Base-by-base conservation (phyloP, 2,888 invertebrate genomes). In the Mesoligia furuncula region DNA sequence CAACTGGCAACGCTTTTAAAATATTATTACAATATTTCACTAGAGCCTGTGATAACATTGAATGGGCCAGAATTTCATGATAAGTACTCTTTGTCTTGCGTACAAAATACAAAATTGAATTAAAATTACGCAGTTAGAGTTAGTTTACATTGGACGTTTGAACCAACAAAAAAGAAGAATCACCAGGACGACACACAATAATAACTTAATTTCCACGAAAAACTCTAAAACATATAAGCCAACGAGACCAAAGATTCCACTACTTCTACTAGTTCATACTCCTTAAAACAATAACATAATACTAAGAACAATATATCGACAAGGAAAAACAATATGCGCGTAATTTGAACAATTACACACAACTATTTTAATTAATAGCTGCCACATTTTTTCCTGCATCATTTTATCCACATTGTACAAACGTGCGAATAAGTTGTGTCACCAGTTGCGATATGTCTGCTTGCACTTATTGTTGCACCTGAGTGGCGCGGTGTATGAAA, bases 271-370 rank as follows among this genome's bases (percentile, higher is more conserved):
- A 11, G 11, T 42, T 42, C 17, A 9, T 48, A 61, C 59, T 39
- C 31, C 74, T 72, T 65, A 51, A 62, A 79, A 70, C 57, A 81
- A 81, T 73, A 77, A 75, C 59, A 45, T 39, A 71, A 51, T 72
- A 78, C 74, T 65, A 73, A 13, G 78, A 80, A 84, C 78, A 85
- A 77, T 64, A 72, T 73, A 77, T 72, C 71, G 77, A 79, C 71
- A 80, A 75, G 78, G 71, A 85, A 87, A 85, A 85, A 79, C 70
- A 80, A 80, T 79, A 84, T 83, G 68, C 73, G 67, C 51, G 48
- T 66, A 71, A 64, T 77, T 74, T 71, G 64, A 85, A 71, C 75
- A 81, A 83, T 81, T 82, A 80, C 39, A 65, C n/a, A n/a, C n/a
- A 69, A 76, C 20, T 48, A 66, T 71, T 84, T 82, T 78, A 75